Conservation (phyloP, 2,113 vertebrate species). For the Amazona guildingii region DNA sequence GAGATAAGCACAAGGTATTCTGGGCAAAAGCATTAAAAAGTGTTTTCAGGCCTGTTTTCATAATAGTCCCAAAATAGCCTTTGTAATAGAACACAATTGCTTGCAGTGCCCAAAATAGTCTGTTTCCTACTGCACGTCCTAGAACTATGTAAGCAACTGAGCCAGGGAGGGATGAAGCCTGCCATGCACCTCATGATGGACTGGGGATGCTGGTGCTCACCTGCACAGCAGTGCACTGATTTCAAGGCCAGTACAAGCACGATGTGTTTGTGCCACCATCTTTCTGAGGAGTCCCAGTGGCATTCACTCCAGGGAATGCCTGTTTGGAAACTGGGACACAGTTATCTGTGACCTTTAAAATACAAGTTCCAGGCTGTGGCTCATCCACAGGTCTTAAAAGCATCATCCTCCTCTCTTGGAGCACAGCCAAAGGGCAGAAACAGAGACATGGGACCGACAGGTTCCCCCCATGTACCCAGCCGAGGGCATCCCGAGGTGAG, state of each 20-base stretch:
- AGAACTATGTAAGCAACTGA: background rate
- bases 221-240: background rate
- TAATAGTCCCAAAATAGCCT: background rate
- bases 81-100: background rate
- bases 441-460: background rate
- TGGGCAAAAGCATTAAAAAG: background rate
- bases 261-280: background rate
- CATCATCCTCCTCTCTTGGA: background rate
- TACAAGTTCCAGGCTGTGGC: background rate
- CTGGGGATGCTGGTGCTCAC: too few relatives aligned
- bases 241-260: background rate
- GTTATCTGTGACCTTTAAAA: background rate
- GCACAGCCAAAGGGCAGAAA: background rate
- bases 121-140: background rate
- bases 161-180: background rate
- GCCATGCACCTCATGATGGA: accelerated
- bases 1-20: background rate
- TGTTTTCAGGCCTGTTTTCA: background rate
- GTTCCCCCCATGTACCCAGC: background rate
- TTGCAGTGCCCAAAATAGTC: background rate
- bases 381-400: background rate
- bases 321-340: background rate
- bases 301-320: background rate
- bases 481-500: background rate
- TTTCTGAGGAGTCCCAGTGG: background rate